Evolutionary conservation across 2,797 vertebrate species (phyloP).

Genomic region (Hybognathus amarus): DNA sequence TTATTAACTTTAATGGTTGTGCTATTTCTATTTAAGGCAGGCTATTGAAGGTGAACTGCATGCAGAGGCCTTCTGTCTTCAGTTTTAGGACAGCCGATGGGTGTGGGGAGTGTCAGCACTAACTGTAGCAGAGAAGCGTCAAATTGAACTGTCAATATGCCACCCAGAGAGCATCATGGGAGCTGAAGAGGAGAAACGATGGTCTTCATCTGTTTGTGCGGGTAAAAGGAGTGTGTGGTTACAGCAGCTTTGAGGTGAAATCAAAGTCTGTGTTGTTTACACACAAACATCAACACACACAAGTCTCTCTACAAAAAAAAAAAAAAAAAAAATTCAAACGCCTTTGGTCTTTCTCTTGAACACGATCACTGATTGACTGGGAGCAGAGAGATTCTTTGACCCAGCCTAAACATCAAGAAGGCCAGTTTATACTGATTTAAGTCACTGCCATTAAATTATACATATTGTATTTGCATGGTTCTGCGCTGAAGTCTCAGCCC

Average conservation of each 20-base stretch:
- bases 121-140: conserved; percentile 29
- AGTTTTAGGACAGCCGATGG: conserved; percentile 19
- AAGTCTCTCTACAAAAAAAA: neutral
- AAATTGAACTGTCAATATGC: conserved; percentile 40
- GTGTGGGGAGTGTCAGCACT: conserved; percentile 7
- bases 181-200: conserved; percentile 17
- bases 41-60: neutral
- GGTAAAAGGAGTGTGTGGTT: conserved; percentile 36
- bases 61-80: conserved; percentile 31
- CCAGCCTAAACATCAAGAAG: conserved; percentile 20
- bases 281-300: conserved; percentile 12
- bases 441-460: conserved; percentile 52
- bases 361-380: conserved; percentile 6
- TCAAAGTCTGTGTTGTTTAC: conserved; percentile 47
- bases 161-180: conserved; percentile 16
- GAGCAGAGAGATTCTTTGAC: conserved; percentile 41
- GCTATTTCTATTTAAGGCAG: neutral
- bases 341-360: conserved; percentile 43
- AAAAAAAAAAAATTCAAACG: neutral
- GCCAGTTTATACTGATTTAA: conserved; percentile 36
- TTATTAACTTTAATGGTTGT: neutral
- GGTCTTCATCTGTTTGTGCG: conserved; percentile 13
- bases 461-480: conserved; percentile 50
- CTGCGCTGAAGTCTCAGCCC: conserved; percentile 23
- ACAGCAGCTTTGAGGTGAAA: conserved; percentile 43